Base-by-base conservation (phyloP, 64 coral and sea anemone species). In the Acropora tenuis region DNA sequence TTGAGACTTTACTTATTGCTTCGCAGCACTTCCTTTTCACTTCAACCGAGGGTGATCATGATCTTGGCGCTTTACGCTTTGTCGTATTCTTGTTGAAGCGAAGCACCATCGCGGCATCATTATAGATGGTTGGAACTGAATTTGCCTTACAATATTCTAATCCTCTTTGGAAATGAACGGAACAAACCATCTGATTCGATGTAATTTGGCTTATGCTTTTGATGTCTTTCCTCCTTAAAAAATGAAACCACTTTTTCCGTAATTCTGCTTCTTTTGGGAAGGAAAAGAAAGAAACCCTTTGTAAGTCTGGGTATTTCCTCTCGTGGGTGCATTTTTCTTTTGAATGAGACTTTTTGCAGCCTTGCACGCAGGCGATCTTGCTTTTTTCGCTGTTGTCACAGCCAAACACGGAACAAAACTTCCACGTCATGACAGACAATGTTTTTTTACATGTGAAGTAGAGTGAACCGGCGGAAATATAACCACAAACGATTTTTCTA, bases 131-230 rank as follows among this genome's bases (percentile, higher is more conserved):
- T 77, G 75, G 75, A 79, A 79, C 77, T 79, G 77, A 47, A 79
- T 79, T 18, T 78, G 76, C 46, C 76, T 52, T 50, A 78, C 44
- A 52, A 78, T 50, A 78, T 52, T 47, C 46, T 30, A 79, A 13
- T 79, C 47, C 77, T 79, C 77, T 17, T 55, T 79, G 43, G 17
- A 49, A 78, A 78, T 78, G 76, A 78, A 78, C 47, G 10, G 76
- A 78, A 52, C 76, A 78, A 48, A 78, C 49, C 76, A 78, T 50
- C 47, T 78, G 77, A 79, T 79, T 79, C 47, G 47, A 53, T 53
- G 77, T 79, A 79, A 79, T 79, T 19, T 79, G 77, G 16, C 77
- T 50, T 79, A 55, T 16, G 47, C 77, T 79, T 79, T 79, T 79
- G 77, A 79, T 53, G 16, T 79, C 48, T 79, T 79, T 18, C 77